A percentile compares a stretch with the other conserved stretches of the same genome.
phyloP scores from a whole-genome alignment of 2,888 invertebrate species.

The Mesoligia furuncula region DNA sequence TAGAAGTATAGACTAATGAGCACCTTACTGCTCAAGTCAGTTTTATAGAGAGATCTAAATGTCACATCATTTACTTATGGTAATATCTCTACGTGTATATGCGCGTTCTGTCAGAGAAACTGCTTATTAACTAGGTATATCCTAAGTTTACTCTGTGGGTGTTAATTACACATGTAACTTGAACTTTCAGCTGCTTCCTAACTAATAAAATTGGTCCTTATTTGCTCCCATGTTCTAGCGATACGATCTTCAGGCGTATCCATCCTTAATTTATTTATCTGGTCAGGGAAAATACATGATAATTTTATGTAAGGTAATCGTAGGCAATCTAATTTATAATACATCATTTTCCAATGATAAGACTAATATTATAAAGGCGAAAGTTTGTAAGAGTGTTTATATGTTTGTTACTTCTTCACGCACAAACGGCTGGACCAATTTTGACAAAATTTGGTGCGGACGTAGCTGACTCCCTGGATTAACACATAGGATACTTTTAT shows the following conservation, averaged over 20 bases:
- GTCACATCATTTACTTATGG: slow-evolving; percentile 28
- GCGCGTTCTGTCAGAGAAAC: slow-evolving; percentile 6
- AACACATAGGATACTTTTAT: too few species aligned
- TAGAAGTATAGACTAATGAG: neutral
- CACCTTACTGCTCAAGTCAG: neutral
- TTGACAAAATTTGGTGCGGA: too few species aligned
- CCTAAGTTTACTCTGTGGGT: slow-evolving; percentile 18
- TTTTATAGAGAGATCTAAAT: slow-evolving; percentile 18
- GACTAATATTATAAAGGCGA: too few species aligned
- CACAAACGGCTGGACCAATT: too few species aligned
- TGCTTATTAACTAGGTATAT: slow-evolving; percentile 28
- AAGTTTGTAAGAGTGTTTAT: too few species aligned
- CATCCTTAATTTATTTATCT: neutral
- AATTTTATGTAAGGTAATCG: neutral
- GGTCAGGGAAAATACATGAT: neutral
- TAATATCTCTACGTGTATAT: neutral
- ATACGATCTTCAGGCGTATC: neutral
- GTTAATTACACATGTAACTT: slow-evolving; percentile 28
- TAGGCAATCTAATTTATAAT: neutral
- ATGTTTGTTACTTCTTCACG: too few species aligned
- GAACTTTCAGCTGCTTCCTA: slow-evolving; percentile 24
- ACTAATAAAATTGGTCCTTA: neutral
- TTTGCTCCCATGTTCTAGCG: neutral
- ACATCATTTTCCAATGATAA: neutral
- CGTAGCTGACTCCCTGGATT: too few species aligned